These are phyloP conservation scores for Sympetrum striolatum DNA, from an alignment of 2,888 invertebrate species.

Conservation along the genomic window DNA sequence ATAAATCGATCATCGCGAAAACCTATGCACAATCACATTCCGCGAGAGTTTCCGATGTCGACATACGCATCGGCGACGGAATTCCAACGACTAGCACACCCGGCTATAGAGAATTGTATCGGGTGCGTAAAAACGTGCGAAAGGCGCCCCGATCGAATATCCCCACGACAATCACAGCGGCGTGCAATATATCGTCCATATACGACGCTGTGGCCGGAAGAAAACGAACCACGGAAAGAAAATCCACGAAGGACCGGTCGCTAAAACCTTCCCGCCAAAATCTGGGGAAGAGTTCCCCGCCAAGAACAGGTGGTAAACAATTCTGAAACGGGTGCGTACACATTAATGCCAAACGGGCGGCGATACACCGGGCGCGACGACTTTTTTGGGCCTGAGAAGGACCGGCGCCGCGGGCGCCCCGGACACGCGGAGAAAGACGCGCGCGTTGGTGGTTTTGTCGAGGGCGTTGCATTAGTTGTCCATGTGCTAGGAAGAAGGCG, in stretches of 20 bases:
- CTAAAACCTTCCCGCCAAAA: not conserved
- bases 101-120: conserved; percentile 6
- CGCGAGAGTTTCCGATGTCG: too few species aligned
- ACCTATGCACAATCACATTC: too few species aligned
- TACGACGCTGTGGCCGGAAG: conserved; percentile 19
- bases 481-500: not conserved
- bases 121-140: not conserved
- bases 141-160: not conserved
- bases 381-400: not conserved
- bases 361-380: not conserved
- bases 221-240: not conserved
- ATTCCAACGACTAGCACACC: not conserved
- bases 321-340: not conserved
- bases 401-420: not conserved
- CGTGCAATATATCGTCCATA: conserved; percentile 1
- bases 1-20: too few species aligned
- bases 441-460: not conserved
- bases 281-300: not conserved
- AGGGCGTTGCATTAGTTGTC: not conserved
- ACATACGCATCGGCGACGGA: too few species aligned
- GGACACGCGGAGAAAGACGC: not conserved
- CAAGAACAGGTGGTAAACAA: not conserved
- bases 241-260: not conserved
- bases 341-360: not conserved
- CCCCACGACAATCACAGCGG: not conserved